These are phyloP conservation scores for Microtus pennsylvanicus DNA, from an alignment of 2,113 vertebrate species.

Conservation along the genomic window DNA sequence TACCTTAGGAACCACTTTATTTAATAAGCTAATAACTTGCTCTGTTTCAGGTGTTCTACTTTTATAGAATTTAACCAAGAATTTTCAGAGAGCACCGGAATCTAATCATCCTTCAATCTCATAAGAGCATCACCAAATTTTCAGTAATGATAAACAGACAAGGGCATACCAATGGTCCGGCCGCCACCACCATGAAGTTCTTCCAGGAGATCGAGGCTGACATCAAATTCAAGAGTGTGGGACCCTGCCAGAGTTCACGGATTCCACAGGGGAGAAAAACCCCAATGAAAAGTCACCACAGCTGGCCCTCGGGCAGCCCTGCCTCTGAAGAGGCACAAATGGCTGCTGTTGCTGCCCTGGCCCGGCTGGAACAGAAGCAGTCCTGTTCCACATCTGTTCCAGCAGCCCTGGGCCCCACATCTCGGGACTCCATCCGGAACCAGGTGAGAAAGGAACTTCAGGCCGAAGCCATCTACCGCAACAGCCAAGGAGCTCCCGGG, in stretches of 20 bases:
- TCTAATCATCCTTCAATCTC: no score
- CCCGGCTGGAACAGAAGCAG: constrained; percentile 91
- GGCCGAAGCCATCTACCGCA: constrained; percentile 86
- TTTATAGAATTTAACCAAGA: no score
- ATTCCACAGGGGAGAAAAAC: constrained; percentile 84
- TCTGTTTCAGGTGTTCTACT: no score
- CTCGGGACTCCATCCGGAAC: constrained; percentile 90
- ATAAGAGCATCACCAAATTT: no score
- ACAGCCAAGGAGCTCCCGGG: constrained; percentile 31
- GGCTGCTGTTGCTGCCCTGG: constrained; percentile 94
- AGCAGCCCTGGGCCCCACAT: constrained; percentile 85
- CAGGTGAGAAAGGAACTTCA: constrained; percentile 91
- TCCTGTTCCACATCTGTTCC: no score
- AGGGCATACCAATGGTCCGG: no score
- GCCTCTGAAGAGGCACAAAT: constrained; percentile 90
- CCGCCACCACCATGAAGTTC: constrained; percentile 91
- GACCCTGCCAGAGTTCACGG: constrained; percentile 93
- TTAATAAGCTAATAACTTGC: no score
- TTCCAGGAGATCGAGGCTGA: constrained; percentile 95
- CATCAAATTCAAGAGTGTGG: constrained; percentile 93
- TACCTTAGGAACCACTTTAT: no score
- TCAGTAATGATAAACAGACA: no score
- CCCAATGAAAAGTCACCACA: constrained; percentile 78
- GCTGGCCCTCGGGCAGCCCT: constrained; percentile 74
- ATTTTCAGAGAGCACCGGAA: no score